Conservation (phyloP, 2,113 vertebrate genomes). For the Telmatochromis brichardi region DNA sequence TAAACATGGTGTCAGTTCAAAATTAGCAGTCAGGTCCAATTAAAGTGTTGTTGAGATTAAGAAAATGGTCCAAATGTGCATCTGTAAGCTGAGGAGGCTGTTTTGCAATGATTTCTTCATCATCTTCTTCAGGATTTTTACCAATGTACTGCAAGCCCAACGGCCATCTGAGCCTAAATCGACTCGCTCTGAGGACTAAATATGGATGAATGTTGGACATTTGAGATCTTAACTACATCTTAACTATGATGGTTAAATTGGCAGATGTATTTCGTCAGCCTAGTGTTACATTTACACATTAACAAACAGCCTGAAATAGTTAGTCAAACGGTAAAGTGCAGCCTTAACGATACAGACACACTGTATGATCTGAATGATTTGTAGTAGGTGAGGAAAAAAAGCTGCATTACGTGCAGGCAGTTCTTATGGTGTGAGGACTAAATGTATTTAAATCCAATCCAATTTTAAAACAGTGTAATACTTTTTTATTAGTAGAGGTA, state of each 20-base stretch:
- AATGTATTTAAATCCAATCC: background rate
- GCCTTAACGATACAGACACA: background rate
- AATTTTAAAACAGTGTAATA: background rate
- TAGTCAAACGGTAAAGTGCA: background rate
- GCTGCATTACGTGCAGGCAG: background rate
- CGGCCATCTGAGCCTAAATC: background rate
- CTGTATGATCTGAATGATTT: rapidly evolving
- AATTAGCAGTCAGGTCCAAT: background rate
- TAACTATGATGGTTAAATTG: background rate
- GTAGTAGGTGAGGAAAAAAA: background rate
- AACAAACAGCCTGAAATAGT: background rate
- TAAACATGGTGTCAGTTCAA: background rate
- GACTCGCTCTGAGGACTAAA: background rate
- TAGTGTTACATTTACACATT: background rate
- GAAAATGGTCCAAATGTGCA: background rate
- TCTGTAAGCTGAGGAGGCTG: background rate
- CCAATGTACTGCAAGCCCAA: background rate
- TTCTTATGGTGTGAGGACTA: background rate
- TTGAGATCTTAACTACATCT: background rate
- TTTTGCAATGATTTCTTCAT: background rate
- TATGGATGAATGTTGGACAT: background rate
- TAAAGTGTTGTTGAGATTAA: background rate
- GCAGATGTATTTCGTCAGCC: background rate
- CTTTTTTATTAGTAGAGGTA: background rate
- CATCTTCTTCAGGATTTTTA: background rate